A percentile compares a stretch with the other conserved stretches of the same genome.
These are phyloP conservation scores for Onchidella celtica DNA, from an alignment of 2,888 invertebrate genomes.

Conservation along the genomic window DNA sequence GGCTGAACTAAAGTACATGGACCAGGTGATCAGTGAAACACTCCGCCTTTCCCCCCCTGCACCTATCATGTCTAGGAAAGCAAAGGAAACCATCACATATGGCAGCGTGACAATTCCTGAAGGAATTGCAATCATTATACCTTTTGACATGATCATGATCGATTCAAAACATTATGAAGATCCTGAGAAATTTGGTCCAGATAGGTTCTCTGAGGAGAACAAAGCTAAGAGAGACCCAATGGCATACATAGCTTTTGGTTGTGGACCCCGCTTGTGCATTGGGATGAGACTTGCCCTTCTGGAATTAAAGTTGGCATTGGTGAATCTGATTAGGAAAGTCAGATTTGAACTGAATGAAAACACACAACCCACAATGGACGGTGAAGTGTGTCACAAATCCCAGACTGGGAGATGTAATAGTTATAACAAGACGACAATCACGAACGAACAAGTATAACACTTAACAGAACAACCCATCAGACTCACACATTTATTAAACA, in stretches of 20 bases:
- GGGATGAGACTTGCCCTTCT: too few relatives aligned
- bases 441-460: too few relatives aligned
- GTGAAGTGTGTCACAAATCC: too few relatives aligned
- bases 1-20: neutral
- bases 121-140: neutral
- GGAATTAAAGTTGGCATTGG: too few relatives aligned
- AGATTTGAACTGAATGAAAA: neutral
- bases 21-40: slow-evolving; percentile 4
- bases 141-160: neutral
- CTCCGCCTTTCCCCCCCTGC: neutral
- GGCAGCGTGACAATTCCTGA: neutral
- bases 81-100: neutral
- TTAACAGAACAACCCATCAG: too few relatives aligned
- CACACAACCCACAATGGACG: too few relatives aligned
- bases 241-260: too few relatives aligned
- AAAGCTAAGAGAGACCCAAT: too few relatives aligned
- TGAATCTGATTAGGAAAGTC: neutral
- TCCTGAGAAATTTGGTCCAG: slow-evolving; percentile 11
- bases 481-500: too few relatives aligned
- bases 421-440: too few relatives aligned
- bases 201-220: slow-evolving; percentile 11
- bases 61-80: neutral
- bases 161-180: neutral
- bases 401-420: too few relatives aligned
- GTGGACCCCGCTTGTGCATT: too few relatives aligned